Base-by-base conservation (phyloP, 1,140 invertebrate genomes). In the Protaetia brevitarsis region DNA sequence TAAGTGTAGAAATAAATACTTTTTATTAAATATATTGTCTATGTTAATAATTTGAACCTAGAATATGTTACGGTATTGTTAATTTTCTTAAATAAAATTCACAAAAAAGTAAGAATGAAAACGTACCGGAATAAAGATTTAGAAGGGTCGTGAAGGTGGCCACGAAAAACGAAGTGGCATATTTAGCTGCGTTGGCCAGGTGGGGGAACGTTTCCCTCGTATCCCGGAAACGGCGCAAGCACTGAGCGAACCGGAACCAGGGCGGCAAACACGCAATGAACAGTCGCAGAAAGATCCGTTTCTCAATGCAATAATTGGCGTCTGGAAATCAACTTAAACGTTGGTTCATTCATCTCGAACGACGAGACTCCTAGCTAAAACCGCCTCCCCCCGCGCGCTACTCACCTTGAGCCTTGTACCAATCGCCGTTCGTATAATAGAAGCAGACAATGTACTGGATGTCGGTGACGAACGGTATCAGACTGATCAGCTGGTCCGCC, bases 141-240 rank as follows among this genome's bases (percentile, higher is more conserved):
- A 74, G 69, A 3, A 99, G 78, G 0, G 92, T 90, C 2, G 89
- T 85, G 76, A 96, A 94, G 23, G 94, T 83, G 2, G 97, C 93
- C 2, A 97, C 96, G 65, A 98, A 88, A 82, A 98, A 99, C 0
- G 96, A 96, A 0, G 96, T 98, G 0, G 95, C 93, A 80, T 99
- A 99, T 83, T 99, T 99, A 65, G 95, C 96, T 16, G 97, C 98
- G 82, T 99, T 99, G 0, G 93, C 94, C 31, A 96, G 81, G 83
- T 99, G 97, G 0, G 96, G 97, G 80, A 97, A 98, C 1, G 90
- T 91, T 73, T 97, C 93, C 71, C 86, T 86, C 0, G 91, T 90
- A 77, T 96, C 93, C 0, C 89, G 80, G 79, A 99, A 99, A 71
- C 98, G 91, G 0, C 98, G 84, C 3, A 99, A 78, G 73, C 98